Percentiles rank a stretch among this genome's conserved stretches.
Conservation (phyloP, 2,113 vertebrate species). For the Formicarius rufipectus region DNA sequence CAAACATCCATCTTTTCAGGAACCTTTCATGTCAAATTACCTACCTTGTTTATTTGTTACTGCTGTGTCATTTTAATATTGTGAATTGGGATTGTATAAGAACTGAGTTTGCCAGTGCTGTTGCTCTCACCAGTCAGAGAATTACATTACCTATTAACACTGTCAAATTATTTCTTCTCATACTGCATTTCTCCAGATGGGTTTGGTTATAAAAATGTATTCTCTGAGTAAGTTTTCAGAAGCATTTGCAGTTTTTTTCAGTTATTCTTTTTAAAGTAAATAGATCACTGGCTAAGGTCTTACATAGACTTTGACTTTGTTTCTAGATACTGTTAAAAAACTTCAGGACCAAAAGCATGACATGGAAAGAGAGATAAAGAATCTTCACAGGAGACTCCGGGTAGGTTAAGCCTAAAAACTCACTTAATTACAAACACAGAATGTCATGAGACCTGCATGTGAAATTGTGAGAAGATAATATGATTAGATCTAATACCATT, state of each 20-base stretch:
- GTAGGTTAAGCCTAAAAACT: conserved; percentile 63
- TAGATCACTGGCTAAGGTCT: background rate
- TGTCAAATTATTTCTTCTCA: background rate
- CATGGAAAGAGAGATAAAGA: conserved; percentile 97
- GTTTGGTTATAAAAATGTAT: background rate
- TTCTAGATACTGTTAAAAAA: conserved; percentile 90
- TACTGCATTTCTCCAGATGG: background rate
- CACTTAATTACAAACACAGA: background rate
- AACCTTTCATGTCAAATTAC: background rate
- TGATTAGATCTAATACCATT: background rate
- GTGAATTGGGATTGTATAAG: background rate
- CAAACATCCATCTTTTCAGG: background rate
- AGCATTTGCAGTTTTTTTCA: background rate
- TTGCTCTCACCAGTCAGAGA: background rate
- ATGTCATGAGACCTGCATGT: background rate
- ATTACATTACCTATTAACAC: background rate
- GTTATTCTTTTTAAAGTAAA: background rate
- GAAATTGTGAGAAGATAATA: background rate
- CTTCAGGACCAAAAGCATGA: conserved; percentile 96
- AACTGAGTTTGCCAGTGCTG: background rate
- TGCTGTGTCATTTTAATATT: background rate
- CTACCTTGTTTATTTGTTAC: background rate
- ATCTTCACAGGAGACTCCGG: conserved; percentile 90
- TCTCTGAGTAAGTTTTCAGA: background rate
- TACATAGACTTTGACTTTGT: background rate